phyloP scores from a whole-genome alignment of 2,797 vertebrate species.

The Nannoperca australis region DNA sequence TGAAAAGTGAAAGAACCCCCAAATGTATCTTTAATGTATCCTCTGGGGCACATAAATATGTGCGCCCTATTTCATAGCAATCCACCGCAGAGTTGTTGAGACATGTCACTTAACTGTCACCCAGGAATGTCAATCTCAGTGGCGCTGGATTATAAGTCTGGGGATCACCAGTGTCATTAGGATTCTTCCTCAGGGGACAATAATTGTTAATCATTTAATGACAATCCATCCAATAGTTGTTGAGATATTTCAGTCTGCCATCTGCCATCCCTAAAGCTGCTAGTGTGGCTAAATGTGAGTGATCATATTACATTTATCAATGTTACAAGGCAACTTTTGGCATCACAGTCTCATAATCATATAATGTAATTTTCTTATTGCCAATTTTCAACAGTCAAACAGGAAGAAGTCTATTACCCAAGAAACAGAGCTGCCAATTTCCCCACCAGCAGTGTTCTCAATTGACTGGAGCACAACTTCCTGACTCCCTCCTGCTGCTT shows the following conservation, averaged over 20 bases:
- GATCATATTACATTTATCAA: background rate
- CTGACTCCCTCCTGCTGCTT: slow-evolving; percentile 29
- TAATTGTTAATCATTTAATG: background rate
- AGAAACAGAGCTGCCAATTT: slow-evolving; percentile 32
- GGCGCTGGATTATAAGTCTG: background rate
- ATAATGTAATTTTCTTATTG: background rate
- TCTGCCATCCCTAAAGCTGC: background rate
- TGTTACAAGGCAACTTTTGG: background rate
- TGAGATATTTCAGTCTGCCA: slow-evolving; percentile 4
- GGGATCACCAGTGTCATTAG: background rate
- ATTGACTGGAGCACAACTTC: slow-evolving; percentile 13
- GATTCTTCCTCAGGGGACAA: background rate
- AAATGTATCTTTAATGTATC: no score
- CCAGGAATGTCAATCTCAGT: background rate
- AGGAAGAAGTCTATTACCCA: slow-evolving; percentile 25
- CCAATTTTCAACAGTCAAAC: slow-evolving; percentile 1
- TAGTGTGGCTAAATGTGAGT: background rate
- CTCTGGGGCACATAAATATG: background rate
- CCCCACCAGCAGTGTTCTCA: slow-evolving; percentile 11
- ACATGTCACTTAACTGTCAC: background rate
- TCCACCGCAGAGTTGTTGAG: background rate
- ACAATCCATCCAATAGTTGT: background rate
- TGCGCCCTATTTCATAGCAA: background rate
- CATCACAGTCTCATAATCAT: slow-evolving; percentile 23
- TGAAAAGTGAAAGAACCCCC: background rate